Base-by-base conservation (phyloP, 37 sponge, comb jelly and placozoan genomes). In the Spongilla lacustris region DNA sequence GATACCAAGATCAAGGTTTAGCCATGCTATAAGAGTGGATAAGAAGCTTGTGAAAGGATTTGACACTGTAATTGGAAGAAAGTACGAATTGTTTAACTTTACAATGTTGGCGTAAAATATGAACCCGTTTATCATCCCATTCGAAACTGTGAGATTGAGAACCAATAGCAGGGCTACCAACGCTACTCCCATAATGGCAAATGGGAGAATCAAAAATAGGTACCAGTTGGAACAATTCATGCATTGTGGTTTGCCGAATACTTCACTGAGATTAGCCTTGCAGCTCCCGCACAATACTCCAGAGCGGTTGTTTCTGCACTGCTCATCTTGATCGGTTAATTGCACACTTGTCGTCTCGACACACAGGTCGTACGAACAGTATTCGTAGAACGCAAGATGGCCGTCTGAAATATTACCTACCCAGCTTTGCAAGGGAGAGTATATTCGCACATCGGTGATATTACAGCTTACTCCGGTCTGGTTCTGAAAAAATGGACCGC, bases 1-100 rank as follows among this genome's bases (percentile, higher is more conserved):
- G 13, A 80, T 27, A 24, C 81, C 81, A 2, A 80, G 66, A 33
- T 80, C 81, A 50, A 80, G 30, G 36, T 80, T 80, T 22, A 80
- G 50, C 22, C 50, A 35, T 32, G 81, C 38, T 41, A 76, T 34
- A 3, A 76, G 37, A 0, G 37, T 41, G 25, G 38, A 25, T 13
- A 33, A 10, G 37, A 76, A 34, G 38, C 10, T 26, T 58, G 58
- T 58, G 27, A 76, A 76, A 25, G 22, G 4, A 76, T 29, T 12
- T 34, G 35, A 36, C 35, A 34, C 33, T 10, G 76, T 76, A 58
- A 58, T 58, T 9, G 35, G 35, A 11, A 76, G 37, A 76, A 76
- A 76, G 4, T 41, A 33, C 12, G 25, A 25, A 41, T n/a, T 41
- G 37, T 76, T 76, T 4, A 76, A 4, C 4, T 41, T 76, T 41